These are phyloP conservation scores for Pica pica DNA, from an alignment of 2,113 vertebrate genomes.

Conservation along the genomic window DNA sequence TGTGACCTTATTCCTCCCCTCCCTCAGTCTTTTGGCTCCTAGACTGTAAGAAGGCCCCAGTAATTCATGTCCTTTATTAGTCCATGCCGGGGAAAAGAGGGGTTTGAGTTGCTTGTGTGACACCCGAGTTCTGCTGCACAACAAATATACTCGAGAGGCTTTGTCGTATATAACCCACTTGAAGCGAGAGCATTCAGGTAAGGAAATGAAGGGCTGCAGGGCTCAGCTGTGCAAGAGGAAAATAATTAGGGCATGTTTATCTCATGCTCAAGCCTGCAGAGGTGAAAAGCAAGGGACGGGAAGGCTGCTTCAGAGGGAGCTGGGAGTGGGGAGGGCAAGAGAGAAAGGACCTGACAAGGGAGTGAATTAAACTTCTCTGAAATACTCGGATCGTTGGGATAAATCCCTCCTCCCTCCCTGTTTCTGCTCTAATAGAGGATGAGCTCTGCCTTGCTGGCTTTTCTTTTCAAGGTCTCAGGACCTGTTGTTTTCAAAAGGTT, in stretches of 20 bases:
- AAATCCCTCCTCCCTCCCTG: background rate
- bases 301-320: slow-evolving; percentile 8
- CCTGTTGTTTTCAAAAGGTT: slow-evolving; percentile 23
- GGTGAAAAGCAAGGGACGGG: slow-evolving; percentile 38
- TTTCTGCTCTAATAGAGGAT: background rate
- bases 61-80: slow-evolving; percentile 11
- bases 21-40: background rate
- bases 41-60: background rate
- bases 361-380: slow-evolving; percentile 39
- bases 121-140: background rate
- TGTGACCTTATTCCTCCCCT: background rate
- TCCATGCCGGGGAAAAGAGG: background rate
- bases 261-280: slow-evolving; percentile 40
- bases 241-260: slow-evolving; percentile 51
- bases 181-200: slow-evolving; percentile 28
- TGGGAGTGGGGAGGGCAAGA: background rate
- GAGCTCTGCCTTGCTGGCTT: background rate
- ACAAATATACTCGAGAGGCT: background rate
- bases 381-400: background rate
- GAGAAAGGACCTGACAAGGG: background rate
- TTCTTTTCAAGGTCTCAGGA: background rate
- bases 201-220: slow-evolving; percentile 45
- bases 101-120: background rate
- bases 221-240: slow-evolving; percentile 47
- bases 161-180: background rate